Evolutionary conservation across 2,888 invertebrate species (phyloP), one percentile per base, ranked within the genome.

Genomic region (Beris morrisii): DNA sequence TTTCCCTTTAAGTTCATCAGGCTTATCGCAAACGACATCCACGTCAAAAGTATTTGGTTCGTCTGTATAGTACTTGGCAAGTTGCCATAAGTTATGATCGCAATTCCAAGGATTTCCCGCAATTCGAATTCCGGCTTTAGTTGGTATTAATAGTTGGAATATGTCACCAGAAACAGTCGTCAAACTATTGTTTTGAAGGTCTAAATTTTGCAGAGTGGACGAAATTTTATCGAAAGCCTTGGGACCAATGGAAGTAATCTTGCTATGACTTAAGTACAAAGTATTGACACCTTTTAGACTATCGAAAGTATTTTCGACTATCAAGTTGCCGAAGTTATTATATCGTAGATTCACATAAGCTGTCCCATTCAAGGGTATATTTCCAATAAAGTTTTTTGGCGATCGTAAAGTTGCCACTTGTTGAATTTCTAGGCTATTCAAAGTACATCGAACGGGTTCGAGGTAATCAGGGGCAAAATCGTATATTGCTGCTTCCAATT

Each of bases 41-140:
- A 22, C 32, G 4, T 12, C 28, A 32, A 61, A 46, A 31, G 12
- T 3, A 4, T 50, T 52, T 12, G 31, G 31, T 15, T 3, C 4
- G 2, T 15, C 12, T 9, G 22, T 12, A 45, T 54, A 54, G 11
- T 9, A 30, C 45, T 54, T 38, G 4, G 7, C 9, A n/a, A 64
- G 11, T 32, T 53, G 7, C 22, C 3, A 4, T 28, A 64, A 45
- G 2, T 53, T 15, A 43, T 44, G 53, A 15, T 54, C 38, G 15
- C 66, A 66, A 32, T 53, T 4, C 53, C 57, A 66, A 11, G 5
- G 4, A 58, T 66, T 66, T 22, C 28, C 53, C 22, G 12, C 13
- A 9, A 53, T 5, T 22, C 5, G 5, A 22, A 53, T 53, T 5
- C 9, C 12, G 13, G 12, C 1, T 3, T 22, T 12, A 12, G 5